These are phyloP conservation scores for Taphrorychus bicolor DNA, from an alignment of 2,888 invertebrate species.

Conservation along the genomic window DNA sequence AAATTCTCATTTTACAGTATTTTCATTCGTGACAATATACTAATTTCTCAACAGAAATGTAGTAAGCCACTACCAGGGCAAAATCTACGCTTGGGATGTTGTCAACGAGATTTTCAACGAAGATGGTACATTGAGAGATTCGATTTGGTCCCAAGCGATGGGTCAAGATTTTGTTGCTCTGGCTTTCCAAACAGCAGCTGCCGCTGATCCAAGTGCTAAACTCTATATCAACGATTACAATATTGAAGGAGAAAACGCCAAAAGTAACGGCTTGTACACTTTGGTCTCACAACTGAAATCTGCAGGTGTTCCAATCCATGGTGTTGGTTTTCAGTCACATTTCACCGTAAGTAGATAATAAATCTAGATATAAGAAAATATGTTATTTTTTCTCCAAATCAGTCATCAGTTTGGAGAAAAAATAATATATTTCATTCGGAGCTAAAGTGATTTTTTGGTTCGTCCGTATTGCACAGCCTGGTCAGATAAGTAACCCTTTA, in stretches of 20 bases:
- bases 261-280: slow-evolving; percentile 1
- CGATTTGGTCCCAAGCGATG: neutral
- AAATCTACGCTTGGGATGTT: slow-evolving; percentile 5
- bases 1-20: neutral
- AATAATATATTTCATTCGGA: too few relatives aligned
- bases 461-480: too few relatives aligned
- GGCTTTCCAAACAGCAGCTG: slow-evolving; percentile 1
- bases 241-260: slow-evolving; percentile 2
- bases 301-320: slow-evolving; percentile 2
- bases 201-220: slow-evolving; percentile 2
- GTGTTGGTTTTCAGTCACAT: slow-evolving; percentile 11
- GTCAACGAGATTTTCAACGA: slow-evolving; percentile 11
- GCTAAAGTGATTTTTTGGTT: too few relatives aligned
- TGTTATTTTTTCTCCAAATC: too few relatives aligned
- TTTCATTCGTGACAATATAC: too few relatives aligned
- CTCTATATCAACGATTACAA: slow-evolving; percentile 14
- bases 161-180: neutral
- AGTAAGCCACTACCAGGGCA: neutral
- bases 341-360: neutral
- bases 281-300: neutral
- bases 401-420: too few relatives aligned
- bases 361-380: too few relatives aligned
- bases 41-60: slow-evolving; percentile 1
- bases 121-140: neutral
- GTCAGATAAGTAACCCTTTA: too few relatives aligned